These are phyloP conservation scores for Epinotia ramella DNA, from an alignment of 2,888 invertebrate species.

Conservation along the genomic window DNA sequence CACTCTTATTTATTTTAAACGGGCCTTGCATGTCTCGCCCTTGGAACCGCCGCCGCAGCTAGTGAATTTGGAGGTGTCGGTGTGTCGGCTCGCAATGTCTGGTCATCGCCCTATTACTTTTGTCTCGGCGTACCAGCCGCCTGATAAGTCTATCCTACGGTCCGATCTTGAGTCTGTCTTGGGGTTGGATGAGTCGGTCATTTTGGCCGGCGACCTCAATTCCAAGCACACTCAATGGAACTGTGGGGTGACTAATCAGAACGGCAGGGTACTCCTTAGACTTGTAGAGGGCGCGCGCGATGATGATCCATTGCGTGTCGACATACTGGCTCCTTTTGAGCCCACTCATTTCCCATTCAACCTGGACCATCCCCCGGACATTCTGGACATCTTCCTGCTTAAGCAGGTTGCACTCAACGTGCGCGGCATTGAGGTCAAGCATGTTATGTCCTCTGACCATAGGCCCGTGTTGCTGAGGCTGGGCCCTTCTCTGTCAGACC, in stretches of 20 bases:
- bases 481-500: too few species aligned
- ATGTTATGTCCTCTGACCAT: background rate
- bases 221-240: conserved; percentile 3
- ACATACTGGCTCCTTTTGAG: background rate
- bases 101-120: background rate
- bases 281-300: too few species aligned
- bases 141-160: background rate
- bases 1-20: too few species aligned
- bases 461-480: background rate
- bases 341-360: background rate
- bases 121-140: background rate
- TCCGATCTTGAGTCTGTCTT: background rate
- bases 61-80: background rate
- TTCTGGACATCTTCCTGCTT: background rate
- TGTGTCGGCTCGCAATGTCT: background rate
- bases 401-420: background rate
- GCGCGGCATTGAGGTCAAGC: background rate
- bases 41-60: background rate
- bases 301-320: background rate
- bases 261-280: too few species aligned
- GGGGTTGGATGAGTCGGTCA: background rate
- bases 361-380: background rate
- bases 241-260: too few species aligned
- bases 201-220: conserved; percentile 9
- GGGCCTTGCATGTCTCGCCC: too few species aligned